phyloP scores from a whole-genome alignment of 2,888 invertebrate species.

The Euphydryas editha region DNA sequence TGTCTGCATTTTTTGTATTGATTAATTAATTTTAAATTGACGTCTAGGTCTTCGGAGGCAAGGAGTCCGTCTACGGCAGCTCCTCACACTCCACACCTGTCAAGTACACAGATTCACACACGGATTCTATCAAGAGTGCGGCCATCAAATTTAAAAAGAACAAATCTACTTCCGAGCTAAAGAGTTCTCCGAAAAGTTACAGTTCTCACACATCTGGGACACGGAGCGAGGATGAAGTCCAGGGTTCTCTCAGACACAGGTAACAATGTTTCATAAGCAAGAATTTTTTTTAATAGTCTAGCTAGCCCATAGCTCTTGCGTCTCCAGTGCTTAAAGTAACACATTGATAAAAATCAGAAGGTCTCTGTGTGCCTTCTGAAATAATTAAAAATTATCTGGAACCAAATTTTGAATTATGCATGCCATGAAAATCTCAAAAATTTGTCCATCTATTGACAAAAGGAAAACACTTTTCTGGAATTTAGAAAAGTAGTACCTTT shows the following conservation, averaged over 20 bases:
- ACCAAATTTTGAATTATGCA: no score
- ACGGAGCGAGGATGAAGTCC: constrained; percentile 73
- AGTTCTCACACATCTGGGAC: constrained; percentile 69
- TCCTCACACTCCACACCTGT: constrained; percentile 76
- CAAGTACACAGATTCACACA: constrained; percentile 67
- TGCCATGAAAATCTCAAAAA: no score
- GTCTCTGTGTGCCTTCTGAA: no score
- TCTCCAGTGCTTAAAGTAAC: no score
- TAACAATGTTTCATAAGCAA: constrained; percentile 37
- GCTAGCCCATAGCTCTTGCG: no score
- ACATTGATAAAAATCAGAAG: no score
- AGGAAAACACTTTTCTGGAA: no score
- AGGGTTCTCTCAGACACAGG: constrained; percentile 77
- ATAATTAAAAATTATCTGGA: no score
- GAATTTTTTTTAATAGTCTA: not conserved
- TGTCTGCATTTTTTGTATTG: not conserved
- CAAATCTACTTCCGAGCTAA: constrained; percentile 77
- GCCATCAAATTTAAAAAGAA: constrained; percentile 81
- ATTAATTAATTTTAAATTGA: not conserved
- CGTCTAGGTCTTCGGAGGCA: constrained; percentile 91
- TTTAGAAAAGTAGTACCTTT: no score
- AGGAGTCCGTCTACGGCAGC: constrained; percentile 88
- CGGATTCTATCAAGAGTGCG: constrained; percentile 66
- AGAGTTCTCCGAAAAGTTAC: constrained; percentile 70
- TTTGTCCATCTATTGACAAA: no score